phyloP scores from a whole-genome alignment of 2,113 vertebrate genomes.

The Oryctolagus cuniculus region mOryCun1.1 NC_091439.1:122709001-122709500 shows the following conservation, averaged over 20 bases:
- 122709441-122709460: not conserved
- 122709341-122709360: not conserved
- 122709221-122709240: rapidly evolving
- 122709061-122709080: no score
- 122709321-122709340: not conserved
- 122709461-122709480: not conserved
- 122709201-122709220: not conserved
- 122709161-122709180: not conserved
- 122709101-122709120: no score
- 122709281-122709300: not conserved
- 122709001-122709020: no score
- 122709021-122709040: no score
- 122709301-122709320: not conserved
- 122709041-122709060: no score
- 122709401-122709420: not conserved
- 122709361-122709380: no score
- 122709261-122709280: not conserved
- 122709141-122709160: not conserved
- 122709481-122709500: not conserved
- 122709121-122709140: no score
- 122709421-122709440: not conserved
- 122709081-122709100: no score
- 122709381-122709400: no score
- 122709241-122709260: not conserved
- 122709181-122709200: not conserved